Evolutionary conservation across 2,113 vertebrate species (phyloP).

Genomic region (Australoheros scitulus): DNA sequence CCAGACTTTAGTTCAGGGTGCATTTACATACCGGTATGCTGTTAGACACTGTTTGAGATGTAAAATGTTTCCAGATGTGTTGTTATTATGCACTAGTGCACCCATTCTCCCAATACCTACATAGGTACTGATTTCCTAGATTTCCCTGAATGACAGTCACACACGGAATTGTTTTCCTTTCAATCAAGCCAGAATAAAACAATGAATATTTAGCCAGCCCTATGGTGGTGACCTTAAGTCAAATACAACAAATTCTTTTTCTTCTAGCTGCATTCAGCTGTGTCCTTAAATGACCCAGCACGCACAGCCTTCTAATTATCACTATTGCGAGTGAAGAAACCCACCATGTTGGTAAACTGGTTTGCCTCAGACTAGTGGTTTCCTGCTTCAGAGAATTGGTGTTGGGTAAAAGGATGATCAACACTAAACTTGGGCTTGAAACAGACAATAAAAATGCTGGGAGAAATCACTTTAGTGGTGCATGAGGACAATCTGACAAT

Average conservation of each 20-base stretch:
- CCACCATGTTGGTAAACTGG: background rate
- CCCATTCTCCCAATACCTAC: background rate
- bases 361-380: background rate
- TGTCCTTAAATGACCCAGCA: slow-evolving; percentile 5
- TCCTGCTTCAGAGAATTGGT: background rate
- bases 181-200: background rate
- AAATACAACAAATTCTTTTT: background rate
- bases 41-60: background rate
- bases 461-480: background rate
- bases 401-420: background rate
- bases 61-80: slow-evolving; percentile 23
- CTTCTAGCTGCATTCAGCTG: background rate
- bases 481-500: background rate
- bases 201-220: background rate
- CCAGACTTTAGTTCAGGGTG: background rate
- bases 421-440: background rate
- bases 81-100: background rate
- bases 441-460: background rate
- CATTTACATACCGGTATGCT: background rate
- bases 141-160: background rate
- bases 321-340: background rate
- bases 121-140: slow-evolving; percentile 1
- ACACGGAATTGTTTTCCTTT: background rate
- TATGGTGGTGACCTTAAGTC: background rate
- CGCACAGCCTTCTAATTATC: background rate